Evolutionary conservation across 2,797 vertebrate species (phyloP).

Genomic region (Phalloptychus januarius): DNA sequence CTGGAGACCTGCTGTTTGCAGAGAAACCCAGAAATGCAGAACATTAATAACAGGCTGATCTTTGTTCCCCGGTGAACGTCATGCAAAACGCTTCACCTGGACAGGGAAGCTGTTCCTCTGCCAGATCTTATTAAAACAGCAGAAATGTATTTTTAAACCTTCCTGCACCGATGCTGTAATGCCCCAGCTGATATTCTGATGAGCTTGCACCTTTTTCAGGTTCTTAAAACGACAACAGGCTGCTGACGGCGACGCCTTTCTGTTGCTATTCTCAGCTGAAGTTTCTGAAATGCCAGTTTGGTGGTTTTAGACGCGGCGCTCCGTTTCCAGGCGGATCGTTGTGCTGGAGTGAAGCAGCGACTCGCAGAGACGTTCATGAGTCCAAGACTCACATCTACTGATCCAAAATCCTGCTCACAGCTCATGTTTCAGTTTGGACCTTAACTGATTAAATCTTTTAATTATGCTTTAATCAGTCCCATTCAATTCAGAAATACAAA

Average conservation of each 20-base stretch:
- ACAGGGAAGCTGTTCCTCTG: neutral
- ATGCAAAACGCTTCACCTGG: neutral
- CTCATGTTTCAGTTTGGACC: too few species aligned
- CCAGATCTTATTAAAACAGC: neutral
- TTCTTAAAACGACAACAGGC: neutral
- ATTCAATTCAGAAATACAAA: too few species aligned
- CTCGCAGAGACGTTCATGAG: too few species aligned
- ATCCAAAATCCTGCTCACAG: too few species aligned
- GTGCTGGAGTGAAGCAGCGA: neutral
- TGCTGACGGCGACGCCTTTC: neutral
- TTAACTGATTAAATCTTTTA: too few species aligned
- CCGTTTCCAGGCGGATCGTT: neutral
- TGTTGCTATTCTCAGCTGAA: slow-evolving; percentile 5
- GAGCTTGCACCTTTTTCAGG: neutral
- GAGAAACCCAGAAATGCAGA: neutral
- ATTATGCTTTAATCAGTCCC: too few species aligned
- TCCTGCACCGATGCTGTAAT: neutral
- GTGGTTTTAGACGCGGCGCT: neutral
- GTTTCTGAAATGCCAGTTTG: slow-evolving; percentile 1
- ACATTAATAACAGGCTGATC: neutral
- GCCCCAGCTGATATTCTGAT: slow-evolving; percentile 3
- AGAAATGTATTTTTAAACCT: neutral
- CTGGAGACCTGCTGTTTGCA: neutral
- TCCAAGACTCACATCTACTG: too few species aligned
- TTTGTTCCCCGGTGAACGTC: neutral